Conservation (phyloP, 1,140 invertebrate species). For the Hypsibius dujardini region DNA sequence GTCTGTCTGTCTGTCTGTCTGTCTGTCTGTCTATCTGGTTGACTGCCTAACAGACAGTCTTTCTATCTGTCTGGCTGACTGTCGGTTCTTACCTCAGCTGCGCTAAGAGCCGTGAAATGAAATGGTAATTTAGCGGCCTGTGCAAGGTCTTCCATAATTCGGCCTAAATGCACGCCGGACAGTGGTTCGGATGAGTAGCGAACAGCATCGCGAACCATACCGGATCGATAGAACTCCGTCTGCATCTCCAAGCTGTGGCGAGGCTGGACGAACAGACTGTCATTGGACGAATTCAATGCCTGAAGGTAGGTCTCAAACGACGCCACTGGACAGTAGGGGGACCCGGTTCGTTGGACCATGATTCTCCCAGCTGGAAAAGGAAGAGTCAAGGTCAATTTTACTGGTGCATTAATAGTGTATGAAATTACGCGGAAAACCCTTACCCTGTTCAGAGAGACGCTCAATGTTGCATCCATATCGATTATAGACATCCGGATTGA, state of each 20-base stretch:
- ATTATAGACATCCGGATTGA: conserved; percentile 6
- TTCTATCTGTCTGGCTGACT: too few species aligned
- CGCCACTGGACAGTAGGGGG: conserved; percentile 6
- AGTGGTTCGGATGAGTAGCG: too few species aligned
- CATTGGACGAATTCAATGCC: background rate
- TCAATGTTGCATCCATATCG: background rate
- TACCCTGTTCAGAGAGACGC: background rate
- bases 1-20: too few species aligned
- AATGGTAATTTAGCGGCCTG: background rate
- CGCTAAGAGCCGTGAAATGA: background rate
- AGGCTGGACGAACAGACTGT: background rate
- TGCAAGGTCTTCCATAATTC: background rate
- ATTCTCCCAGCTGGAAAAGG: background rate
- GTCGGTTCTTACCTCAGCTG: background rate
- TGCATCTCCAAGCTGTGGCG: too few species aligned
- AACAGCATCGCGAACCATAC: too few species aligned
- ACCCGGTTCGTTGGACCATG: background rate
- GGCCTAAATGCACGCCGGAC: too few species aligned
- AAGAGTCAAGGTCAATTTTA: too few species aligned
- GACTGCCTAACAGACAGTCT: too few species aligned
- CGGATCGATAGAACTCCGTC: too few species aligned
- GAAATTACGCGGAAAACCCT: too few species aligned
- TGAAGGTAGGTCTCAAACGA: conserved; percentile 1
- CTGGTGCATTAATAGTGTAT: too few species aligned
- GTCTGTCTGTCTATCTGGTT: too few species aligned